Percentiles rank a stretch among this genome's conserved stretches.
Conservation (phyloP, 2,797 vertebrate genomes). For the Myotis vivesi region DNA sequence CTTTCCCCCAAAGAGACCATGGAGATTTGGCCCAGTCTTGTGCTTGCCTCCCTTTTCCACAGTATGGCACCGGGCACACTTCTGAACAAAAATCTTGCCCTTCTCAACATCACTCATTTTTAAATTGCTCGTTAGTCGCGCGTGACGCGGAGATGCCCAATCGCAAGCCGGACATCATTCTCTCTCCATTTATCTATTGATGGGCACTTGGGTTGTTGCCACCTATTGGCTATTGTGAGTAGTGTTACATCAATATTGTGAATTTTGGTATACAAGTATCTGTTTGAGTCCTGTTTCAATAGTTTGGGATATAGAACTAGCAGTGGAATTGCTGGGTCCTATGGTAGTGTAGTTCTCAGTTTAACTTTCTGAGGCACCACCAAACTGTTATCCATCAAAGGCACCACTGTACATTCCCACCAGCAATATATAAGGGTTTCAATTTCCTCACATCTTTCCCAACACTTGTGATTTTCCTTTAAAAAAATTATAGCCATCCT, state of each 20-base stretch:
- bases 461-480: background rate
- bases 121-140: no score
- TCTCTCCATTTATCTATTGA: background rate
- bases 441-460: background rate
- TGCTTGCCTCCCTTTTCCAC: no score
- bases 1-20: no score
- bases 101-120: no score
- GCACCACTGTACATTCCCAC: background rate
- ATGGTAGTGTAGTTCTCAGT: background rate
- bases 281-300: background rate
- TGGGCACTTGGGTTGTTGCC: background rate
- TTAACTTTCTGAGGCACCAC: background rate
- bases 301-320: background rate
- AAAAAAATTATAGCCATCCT: background rate
- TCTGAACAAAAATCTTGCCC: no score
- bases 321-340: background rate
- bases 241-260: background rate
- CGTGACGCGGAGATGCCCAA: no score
- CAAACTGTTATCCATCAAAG: background rate
- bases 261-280: background rate
- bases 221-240: background rate
- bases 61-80: no score
- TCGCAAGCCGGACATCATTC: no score
- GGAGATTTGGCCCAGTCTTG: no score
- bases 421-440: background rate